A percentile compares a stretch with the other conserved stretches of the same genome.
These are phyloP conservation scores for Aphaenogaster rudis DNA, from an alignment of 1,140 invertebrate genomes.

Conservation along the genomic window DNA sequence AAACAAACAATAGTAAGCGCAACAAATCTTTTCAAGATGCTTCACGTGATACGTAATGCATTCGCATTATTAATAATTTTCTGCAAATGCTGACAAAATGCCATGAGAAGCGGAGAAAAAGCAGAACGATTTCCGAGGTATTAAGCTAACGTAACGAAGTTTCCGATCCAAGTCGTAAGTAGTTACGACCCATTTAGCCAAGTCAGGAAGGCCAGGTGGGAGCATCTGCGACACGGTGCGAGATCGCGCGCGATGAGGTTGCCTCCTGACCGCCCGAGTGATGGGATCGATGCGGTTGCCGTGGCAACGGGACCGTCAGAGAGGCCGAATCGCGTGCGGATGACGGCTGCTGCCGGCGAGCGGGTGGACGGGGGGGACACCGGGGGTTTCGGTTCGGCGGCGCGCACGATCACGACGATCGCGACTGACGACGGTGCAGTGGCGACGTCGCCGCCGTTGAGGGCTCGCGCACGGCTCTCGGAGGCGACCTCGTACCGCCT, in stretches of 20 bases:
- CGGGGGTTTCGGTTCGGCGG: constrained; percentile 9
- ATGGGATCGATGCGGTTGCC: constrained; percentile 73
- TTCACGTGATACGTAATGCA: background rate
- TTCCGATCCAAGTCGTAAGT: background rate
- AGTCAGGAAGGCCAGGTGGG: background rate
- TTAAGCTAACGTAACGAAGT: background rate
- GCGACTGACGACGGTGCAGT: constrained; percentile 61
- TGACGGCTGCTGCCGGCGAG: constrained; percentile 67
- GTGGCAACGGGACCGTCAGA: constrained; percentile 73
- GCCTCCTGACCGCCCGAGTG: constrained; percentile 35
- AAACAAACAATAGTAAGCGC: background rate
- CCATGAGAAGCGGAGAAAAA: too few species aligned
- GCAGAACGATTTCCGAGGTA: background rate
- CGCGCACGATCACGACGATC: background rate
- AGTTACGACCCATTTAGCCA: background rate
- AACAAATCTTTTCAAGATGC: background rate
- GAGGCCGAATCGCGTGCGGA: constrained; percentile 68
- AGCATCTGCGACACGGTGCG: background rate
- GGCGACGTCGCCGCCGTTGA: constrained; percentile 57
- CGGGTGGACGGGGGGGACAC: constrained; percentile 4
- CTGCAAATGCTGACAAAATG: background rate
- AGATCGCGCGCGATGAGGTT: constrained; percentile 43
- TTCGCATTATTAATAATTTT: background rate
- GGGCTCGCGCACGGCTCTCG: constrained; percentile 43
- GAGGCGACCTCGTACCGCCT: constrained; percentile 39